Evolutionary conservation across 1,140 invertebrate species (phyloP), one percentile per base, ranked within the genome.

Genomic region (Drosophila suzukii): DNA sequence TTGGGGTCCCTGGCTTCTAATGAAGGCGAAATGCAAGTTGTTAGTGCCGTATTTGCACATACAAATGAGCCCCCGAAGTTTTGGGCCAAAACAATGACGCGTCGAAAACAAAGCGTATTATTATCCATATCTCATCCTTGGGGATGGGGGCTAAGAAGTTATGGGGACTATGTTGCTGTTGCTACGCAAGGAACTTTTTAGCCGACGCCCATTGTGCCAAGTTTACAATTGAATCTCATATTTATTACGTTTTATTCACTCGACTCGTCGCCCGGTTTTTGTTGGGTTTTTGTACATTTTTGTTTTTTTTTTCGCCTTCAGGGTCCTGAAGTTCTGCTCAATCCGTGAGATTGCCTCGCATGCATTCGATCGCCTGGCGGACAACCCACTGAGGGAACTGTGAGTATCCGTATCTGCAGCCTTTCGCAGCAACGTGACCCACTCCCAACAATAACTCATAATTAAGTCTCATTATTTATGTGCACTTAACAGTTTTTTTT

Each of bases 391-490:
- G 34, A 79, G 75, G 63, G 91, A 84, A 24, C 79, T 92, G 91
- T 92, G 60, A 91, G 91, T 92, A 75, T 49, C 7, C 8, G 32
- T 8, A 2, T 8, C 17, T 1, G 32, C 8, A n/a, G 15, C 34
- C 34, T 3, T 17, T n/a, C 8, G 4, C 10, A 11, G 13, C 43
- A 47, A 5, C n/a, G 34, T 17, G 13, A 8, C 17, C 12, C 65
- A 12, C 27, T 17, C 30, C 30, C 43, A 4, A 62, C 61, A 60
- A 88, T 88, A 88, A 88, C 67, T 88, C 67, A 83, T 80, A 88
- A 88, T 88, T 89, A 88, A 70, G 67, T 67, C 61, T 53, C 63
- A 80, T 88, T 88, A 86, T 88, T 88, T 89, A 88, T 88, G 84
- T 89, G 84, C 80, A 73, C 84, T 89, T 84, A 78, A 83, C 66